Evolutionary conservation across 2,113 vertebrate genomes (phyloP), one percentile per base, ranked within the genome.

Genomic region (Neolamprologus caudopunctatus): DNA sequence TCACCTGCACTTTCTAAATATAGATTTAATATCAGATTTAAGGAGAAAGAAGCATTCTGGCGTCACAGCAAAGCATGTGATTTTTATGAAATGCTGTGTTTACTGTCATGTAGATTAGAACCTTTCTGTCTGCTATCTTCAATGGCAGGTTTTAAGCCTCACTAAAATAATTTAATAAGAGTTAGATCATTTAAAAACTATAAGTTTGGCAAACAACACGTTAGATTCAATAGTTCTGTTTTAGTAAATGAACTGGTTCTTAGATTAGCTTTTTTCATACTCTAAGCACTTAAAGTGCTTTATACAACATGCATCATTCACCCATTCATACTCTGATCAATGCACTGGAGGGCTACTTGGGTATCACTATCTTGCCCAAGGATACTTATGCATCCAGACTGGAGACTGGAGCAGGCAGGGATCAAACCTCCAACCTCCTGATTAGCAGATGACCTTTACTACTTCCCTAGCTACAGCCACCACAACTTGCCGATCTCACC

Each of bases 1-100:
- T 84, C 73, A 88, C 51, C 84, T 88, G 42, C 82, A 57, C 12
- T 1, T 35, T 89, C 81, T 88, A 84, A 91, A 92, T 87, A 88
- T 86, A 92, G 82, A 87, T 16, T 11, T 13, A 26, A 28, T 40
- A 81, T 88, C 28, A 88, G 58, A 75, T 73, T 40, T 31, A 78
- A 58, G 80, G 83, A 11, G 47, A 40, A n/a, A 31, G 42, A 83
- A 66, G 14, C 54, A 35, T 33, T 21, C 17, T 19, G 51, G 45
- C 1, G 8, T 3, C 45, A 51, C 45, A 26, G 71, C 79, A 80
- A 85, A 73, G 21, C 63, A 17, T 51, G 5, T 42, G 3, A 28
- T n/a, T 53, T 66, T 68, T 14, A 73, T 8, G 7, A 21, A 14
- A 61, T 12, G n/a, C n/a, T 75, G 71, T 24, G 24, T 21, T 89